Conservation (phyloP, 2,797 vertebrate species). For the Acrossocheilus fasciatus region DNA sequence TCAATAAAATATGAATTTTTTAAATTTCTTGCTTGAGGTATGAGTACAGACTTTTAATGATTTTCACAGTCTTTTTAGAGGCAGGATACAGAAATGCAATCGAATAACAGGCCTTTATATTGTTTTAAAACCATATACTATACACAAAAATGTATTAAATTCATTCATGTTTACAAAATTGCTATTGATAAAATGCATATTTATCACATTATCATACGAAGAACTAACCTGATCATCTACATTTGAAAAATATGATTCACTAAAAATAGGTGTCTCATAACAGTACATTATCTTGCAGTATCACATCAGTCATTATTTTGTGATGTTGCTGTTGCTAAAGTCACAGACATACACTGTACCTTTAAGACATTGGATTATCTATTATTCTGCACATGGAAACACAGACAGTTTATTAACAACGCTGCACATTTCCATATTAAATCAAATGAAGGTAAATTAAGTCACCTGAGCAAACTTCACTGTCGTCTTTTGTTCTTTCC, state of each 20-base stretch:
- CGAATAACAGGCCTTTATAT: not conserved
- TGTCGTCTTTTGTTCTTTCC: not conserved
- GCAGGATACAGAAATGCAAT: not conserved
- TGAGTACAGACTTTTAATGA: not conserved
- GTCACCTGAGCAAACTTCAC: not conserved
- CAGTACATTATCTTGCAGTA: not conserved
- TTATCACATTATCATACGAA: not conserved
- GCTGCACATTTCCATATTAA: not conserved
- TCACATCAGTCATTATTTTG: not conserved
- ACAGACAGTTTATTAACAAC: not conserved
- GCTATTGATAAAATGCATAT: not conserved
- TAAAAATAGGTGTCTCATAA: not conserved
- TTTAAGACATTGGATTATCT: not conserved
- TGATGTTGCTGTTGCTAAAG: not conserved
- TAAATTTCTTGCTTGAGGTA: not conserved
- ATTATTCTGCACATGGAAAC: not conserved
- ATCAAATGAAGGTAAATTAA: not conserved
- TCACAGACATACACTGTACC: not conserved
- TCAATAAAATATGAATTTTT: not conserved
- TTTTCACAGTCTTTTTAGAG: not conserved
- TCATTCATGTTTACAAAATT: not conserved
- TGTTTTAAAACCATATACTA: not conserved
- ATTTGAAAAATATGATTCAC: not conserved
- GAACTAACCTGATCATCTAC: not conserved
- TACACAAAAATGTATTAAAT: not conserved